Percentiles rank a stretch among this genome's conserved stretches.
phyloP scores from a whole-genome alignment of 2,113 vertebrate genomes.

The Salvelinus alpinus region DNA sequence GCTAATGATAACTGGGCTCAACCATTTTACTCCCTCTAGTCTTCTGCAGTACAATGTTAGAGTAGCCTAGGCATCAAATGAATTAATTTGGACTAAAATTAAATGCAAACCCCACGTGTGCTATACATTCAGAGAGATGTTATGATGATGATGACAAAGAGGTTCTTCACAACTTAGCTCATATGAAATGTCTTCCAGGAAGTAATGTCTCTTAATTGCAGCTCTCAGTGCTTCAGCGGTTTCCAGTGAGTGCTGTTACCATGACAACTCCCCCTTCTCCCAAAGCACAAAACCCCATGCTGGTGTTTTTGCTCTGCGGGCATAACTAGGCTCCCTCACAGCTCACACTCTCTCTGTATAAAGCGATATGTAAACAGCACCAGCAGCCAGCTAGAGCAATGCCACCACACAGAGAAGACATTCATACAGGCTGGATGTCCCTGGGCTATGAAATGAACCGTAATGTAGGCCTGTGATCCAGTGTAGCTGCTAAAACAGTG shows the following conservation, averaged over 20 bases:
- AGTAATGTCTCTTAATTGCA: constrained; percentile 50
- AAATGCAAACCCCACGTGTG: too few relatives aligned
- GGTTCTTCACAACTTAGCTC: constrained; percentile 29
- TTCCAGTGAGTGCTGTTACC: constrained; percentile 47
- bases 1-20: too few relatives aligned
- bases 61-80: too few relatives aligned
- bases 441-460: neutral
- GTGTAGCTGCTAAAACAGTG: neutral
- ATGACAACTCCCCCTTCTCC: constrained; percentile 55
- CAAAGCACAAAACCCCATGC: constrained; percentile 5
- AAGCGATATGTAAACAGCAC: constrained; percentile 9
- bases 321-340: constrained; percentile 6
- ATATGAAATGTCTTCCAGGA: constrained; percentile 40
- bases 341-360: constrained; percentile 10
- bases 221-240: constrained; percentile 17
- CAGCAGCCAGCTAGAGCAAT: constrained; percentile 11
- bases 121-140: neutral
- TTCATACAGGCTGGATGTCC: constrained; percentile 10
- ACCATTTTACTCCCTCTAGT: too few relatives aligned
- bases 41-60: too few relatives aligned
- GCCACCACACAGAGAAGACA: constrained; percentile 15
- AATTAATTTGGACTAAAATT: too few relatives aligned
- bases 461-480: neutral
- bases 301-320: constrained; percentile 26
- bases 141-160: constrained; percentile 13